These are phyloP conservation scores for Mus pahari DNA, from an alignment of 2,113 vertebrate species.

Conservation along the genomic window DNA sequence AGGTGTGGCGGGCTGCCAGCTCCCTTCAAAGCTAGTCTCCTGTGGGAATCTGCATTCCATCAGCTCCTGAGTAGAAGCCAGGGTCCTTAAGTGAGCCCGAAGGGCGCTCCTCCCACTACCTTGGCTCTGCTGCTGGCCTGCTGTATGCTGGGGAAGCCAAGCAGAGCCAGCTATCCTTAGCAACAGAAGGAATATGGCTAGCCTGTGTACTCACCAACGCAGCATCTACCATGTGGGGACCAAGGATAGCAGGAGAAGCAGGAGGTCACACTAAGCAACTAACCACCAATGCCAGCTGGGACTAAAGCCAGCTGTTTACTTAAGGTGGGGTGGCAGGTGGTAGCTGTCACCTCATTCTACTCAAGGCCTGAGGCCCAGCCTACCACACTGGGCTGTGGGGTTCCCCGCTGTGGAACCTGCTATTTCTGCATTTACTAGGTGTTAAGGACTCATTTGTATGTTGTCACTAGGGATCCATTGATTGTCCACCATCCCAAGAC, in stretches of 20 bases:
- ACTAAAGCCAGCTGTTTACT: neutral
- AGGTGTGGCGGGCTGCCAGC: neutral
- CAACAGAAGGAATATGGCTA: neutral
- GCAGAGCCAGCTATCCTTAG: neutral
- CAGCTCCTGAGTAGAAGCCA: neutral
- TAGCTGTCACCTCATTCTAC: neutral
- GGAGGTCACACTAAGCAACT: neutral
- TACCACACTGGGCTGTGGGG: neutral
- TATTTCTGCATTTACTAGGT: neutral
- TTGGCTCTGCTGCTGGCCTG: neutral
- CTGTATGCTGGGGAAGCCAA: neutral
- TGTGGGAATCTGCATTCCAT: neutral
- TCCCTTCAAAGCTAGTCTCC: neutral
- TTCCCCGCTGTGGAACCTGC: neutral
- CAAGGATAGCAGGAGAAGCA: neutral
- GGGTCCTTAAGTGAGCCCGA: neutral
- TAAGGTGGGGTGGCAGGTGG: too few species aligned
- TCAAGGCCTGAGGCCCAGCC: too few species aligned
- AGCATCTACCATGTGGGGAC: too few species aligned
- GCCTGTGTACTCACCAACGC: neutral
- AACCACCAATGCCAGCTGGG: accelerated
- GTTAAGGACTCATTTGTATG: neutral
- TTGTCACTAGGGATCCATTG: neutral
- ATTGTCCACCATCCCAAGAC: neutral
- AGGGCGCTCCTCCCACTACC: neutral